Base-by-base conservation (phyloP, 2,113 vertebrate species). In the Pipra filicauda region DNA sequence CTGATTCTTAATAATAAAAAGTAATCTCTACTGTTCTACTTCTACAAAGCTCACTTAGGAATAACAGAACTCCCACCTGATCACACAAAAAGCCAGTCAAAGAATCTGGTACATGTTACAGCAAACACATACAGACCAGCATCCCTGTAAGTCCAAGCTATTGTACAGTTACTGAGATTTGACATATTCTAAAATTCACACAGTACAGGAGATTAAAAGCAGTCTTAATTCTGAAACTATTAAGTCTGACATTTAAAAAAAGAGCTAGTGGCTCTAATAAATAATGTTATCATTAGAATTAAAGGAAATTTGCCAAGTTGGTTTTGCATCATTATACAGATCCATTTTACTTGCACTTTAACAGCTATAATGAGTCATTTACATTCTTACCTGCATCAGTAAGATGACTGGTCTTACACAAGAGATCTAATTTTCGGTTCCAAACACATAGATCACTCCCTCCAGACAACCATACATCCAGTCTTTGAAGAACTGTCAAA, bases 371-470 rank as follows among this genome's bases (percentile, higher is more conserved):
- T 85, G 94, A 95, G 75, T 83, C 75, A 97, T 96, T 97, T 93
- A 94, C 85, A 90, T 96, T 96, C 94, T 97, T 97, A 99, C 99
- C 99, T 77, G 98, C 98, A 97, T 99, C 99, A 92, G 97, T 98
- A 97, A 98, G 98, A 96, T 98, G 97, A 95, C 94, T 91, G 15
- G 97, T 98, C 95, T 99, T 98, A 97, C 99, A 99, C 95, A 99
- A 97, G 85, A 99, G 98, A 95, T 99, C 98, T 92, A 99, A 98
- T 93, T 99, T 98, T 97, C 67, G 94, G 98, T 98, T 99, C 99
- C 99, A 99, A 92, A 99, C 98, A 94, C 99, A 99, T 12, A 99
- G 95, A 81, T 99, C 99, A 92, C 98, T 98, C 33, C 98, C 99
- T 81, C 99, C 99, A 49, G 99, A 99, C 27, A 99, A 94, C 98